Evolutionary conservation across 1,140 invertebrate species (phyloP).

Genomic region (Ectropis grisescens): DNA sequence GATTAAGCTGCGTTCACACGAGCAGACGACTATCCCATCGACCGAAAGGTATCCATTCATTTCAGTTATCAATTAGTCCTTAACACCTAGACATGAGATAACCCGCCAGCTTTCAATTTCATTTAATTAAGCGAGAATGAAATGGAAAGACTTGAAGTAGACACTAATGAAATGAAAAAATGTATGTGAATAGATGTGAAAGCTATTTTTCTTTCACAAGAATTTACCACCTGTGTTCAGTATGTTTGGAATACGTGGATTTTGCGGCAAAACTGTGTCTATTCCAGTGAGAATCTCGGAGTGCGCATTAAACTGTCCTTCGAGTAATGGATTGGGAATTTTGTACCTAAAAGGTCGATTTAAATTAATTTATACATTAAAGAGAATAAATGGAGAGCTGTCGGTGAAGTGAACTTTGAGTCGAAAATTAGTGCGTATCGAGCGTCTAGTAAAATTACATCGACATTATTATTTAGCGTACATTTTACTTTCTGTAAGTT

Average conservation of each 20-base stretch:
- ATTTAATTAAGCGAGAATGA: constrained; percentile 53
- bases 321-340: constrained; percentile 58
- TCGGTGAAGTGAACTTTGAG: no score
- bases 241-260: constrained; percentile 28
- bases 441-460: no score
- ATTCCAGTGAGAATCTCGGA: constrained; percentile 20
- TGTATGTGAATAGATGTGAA: constrained; percentile 16
- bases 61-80: constrained; percentile 61
- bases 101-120: constrained; percentile 26
- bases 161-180: constrained; percentile 12
- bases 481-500: no score
- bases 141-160: constrained; percentile 11
- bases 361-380: constrained; percentile 66
- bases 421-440: no score
- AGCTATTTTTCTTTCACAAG: constrained; percentile 22
- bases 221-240: constrained; percentile 34
- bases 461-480: no score
- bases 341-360: constrained; percentile 52
- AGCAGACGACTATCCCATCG: constrained; percentile 40
- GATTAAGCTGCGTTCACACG: constrained; percentile 46
- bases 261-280: constrained; percentile 20
- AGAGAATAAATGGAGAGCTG: constrained; percentile 40
- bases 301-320: constrained; percentile 48
- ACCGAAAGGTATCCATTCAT: constrained; percentile 46
- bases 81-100: constrained; percentile 51